Evolutionary conservation across 2,888 invertebrate species (phyloP), one percentile per base, ranked within the genome.

Genomic region (Phengaris arion): DNA sequence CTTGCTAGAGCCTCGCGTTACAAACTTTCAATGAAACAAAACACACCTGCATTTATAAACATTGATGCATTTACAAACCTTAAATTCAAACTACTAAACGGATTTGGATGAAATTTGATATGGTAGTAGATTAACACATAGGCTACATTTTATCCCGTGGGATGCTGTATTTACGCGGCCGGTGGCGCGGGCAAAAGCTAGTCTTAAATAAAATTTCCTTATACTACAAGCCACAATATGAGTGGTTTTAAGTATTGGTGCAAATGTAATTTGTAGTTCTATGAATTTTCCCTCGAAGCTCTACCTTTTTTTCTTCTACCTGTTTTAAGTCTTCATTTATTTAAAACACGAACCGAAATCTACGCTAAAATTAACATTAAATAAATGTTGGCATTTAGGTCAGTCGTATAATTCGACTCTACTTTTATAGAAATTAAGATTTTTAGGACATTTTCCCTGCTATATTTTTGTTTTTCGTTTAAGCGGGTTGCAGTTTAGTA

Each of bases 1-100:
- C 57, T 70, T 70, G 57, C 75, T 75, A 57, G 75, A 75, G 55
- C 22, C 55, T 57, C n/a, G 22, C 69, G 46, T 55, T 48, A 55
- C 22, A 54, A 55, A 13, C 54, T 15, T 74, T 68, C 74, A 12
- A 74, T 13, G 74, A 68, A 52, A 55, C 46, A 15, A 35, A 22
- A 54, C 55, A 75, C 10, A 22, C 55, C 46, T 72, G 13, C 6
- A 54, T 72, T 13, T 15, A 72, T 51, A 52, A 72, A 10, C 52
- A 22, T 54, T 72, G 22, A 35, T 35, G 35, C 35, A 35, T 35
- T 35, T 35, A 4, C 35, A 35, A 35, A 52, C 35, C 48, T 48
- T 6, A 48, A 35, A 35, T 35, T 35, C 48, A 48, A 35, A 35
- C 35, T 35, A 35, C 35, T 35, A 35, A 35, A 35, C 35, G 35